Base-by-base conservation (phyloP, 2,888 invertebrate genomes). In the Globia sparganii region DNA sequence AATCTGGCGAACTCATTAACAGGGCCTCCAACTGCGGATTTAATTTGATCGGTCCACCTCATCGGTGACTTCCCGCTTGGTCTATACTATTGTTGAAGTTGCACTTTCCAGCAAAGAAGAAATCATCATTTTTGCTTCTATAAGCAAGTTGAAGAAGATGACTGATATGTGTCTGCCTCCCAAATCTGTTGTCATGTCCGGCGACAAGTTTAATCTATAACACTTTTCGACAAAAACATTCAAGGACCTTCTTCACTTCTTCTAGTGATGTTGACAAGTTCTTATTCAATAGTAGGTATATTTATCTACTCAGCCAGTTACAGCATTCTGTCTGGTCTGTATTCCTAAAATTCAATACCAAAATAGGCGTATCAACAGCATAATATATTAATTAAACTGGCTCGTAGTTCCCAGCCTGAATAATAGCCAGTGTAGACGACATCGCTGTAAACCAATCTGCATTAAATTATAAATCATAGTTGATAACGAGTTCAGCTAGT, bases 381-480 rank as follows among this genome's bases (percentile, higher is more conserved):
- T 62, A 70, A 82, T 65, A 62, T 58, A 62, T 74, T 78, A 78
- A 81, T 81, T 78, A 74, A 82, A 74, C 46, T 11, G 4, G 37
- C 43, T 67, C 25, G 34, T 64, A 59, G 43, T 72, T 40, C 58
- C 18, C 21, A 28, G 49, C 49, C 43, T 74, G 71, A 83, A 83
- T 83, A 78, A 78, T 71, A 46, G 28, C 3, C 62, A n/a, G 21
- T 58, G 46, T 56, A 78, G 66, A 72, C 64, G 77, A 46, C 83
- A 83, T 81, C 78, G 21, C 18, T 21, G 28, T 53, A 56, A 78
- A 59, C 53, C 70, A 74, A 81, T 83, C 74, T 74, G 53, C 59
- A 83, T 83, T 71, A 58, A 71, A 78, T 78, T 78, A 78, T 78
- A 56, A 78, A 71, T 74, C 46, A 74, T 71, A 56, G 9, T 28